Evolutionary conservation across 1,140 invertebrate species (phyloP), one percentile per base, ranked within the genome.

Genomic region (Lutraria rhynchaena): DNA sequence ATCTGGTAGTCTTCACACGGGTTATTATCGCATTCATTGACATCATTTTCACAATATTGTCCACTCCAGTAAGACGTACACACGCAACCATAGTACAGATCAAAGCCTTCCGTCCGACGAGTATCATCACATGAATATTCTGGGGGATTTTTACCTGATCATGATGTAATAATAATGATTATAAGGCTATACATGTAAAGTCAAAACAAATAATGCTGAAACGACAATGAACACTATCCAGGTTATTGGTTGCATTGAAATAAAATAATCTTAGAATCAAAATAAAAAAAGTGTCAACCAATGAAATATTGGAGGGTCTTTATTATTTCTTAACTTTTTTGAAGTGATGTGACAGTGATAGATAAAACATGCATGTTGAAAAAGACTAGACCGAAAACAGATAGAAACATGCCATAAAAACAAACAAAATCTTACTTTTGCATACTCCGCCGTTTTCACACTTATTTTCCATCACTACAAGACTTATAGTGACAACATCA

Each of bases 81-180:
- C 5, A 41, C 17, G 29, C 71, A 75, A 3, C 9, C 29, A 51
- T 46, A 75, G 29, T 75, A 49, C 29, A 27, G 4, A 44, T 75
- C 71, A 31, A 75, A 75, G 24, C 24, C 35, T 24, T 13, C 24
- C 29, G 71, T 44, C 37, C 71, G 19, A n/a, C 37, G 19, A 31
- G 15, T 37, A 24, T 75, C 57, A 57, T 27, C 27, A 22, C 71
- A 75, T 1, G 71, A 57, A 41, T 75, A 75, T 61, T 61, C 27
- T 27, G 9, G 2, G 27, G 33, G 55, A 44, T 31, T 49, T 61
- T 37, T n/a, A 61, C 71, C 71, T 75, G 13, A 57, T n/a, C n/a
- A n/a, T n/a, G n/a, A n/a, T n/a, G n/a, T n/a, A n/a, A n/a, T n/a
- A n/a, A n/a, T n/a, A n/a, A n/a, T n/a, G n/a, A n/a, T n/a, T n/a